Base-by-base conservation (phyloP, 2,113 vertebrate genomes). In the Plectropomus leopardus region DNA sequence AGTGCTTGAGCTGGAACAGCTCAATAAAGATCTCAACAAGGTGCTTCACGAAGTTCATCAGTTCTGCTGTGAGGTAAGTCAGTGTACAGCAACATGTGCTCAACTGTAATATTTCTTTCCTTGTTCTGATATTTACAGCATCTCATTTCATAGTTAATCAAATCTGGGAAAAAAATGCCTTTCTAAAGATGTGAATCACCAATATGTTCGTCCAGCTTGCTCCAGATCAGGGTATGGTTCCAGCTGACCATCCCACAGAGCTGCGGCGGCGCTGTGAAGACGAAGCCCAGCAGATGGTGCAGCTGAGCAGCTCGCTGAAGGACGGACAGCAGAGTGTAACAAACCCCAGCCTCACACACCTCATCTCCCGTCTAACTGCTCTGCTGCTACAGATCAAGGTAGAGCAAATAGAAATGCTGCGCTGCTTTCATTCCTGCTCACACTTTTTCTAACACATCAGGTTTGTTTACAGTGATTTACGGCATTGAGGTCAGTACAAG, bases 21-120 rank as follows among this genome's bases (percentile, higher is more conserved):
- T 99, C 36, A 99, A 99, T 87, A 99, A 99, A 92, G 98, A 99
- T 85, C 95, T 99, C 42, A 98, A 98, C 92, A 99, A 99, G 93
- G 97, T 99, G 71, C 93, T 99, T 48, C 97, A 98, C 84, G 97
- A 99, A 89, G 98, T 99, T 72, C 97, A 99, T 36, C 97, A 99
- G 93, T 98, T 97, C 88, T 99, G 97, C 86, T 98, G 96, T 19
- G 97, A 99, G 93, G 98, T 99, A 87, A 89, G 86, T 58, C n/a
- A 14, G 26, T 13, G n/a, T n/a, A n/a, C n/a, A n/a, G n/a, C n/a
- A n/a, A n/a, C n/a, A n/a, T n/a, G n/a, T n/a, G n/a, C n/a, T n/a
- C n/a, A n/a, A n/a, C n/a, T n/a, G n/a, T n/a, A n/a, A n/a, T n/a
- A n/a, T n/a, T n/a, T n/a, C n/a, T n/a, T n/a, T n/a, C 10, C 6